These are phyloP conservation scores for Ptychoptera albimana DNA, from an alignment of 2,888 invertebrate species.

Conservation along the genomic window DNA sequence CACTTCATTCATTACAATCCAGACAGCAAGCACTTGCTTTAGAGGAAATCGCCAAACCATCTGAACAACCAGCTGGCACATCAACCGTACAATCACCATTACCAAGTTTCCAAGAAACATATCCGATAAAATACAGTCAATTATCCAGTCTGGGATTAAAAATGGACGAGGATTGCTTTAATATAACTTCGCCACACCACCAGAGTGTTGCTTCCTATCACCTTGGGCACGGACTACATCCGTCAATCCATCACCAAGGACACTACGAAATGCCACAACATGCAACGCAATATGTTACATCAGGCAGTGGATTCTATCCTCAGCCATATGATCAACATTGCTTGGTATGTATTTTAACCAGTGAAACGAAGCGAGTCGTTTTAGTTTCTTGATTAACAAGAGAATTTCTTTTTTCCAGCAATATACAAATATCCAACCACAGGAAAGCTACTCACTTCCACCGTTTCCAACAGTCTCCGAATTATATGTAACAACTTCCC, in stretches of 20 bases:
- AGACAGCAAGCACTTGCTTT: constrained; percentile 7
- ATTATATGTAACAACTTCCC: constrained; percentile 47
- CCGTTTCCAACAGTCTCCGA: constrained; percentile 54
- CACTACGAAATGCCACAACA: constrained; percentile 28
- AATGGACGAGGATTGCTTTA: constrained; percentile 77
- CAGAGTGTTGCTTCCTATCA: constrained; percentile 16
- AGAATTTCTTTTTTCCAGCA: constrained; percentile 14
- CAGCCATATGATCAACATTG: constrained; percentile 16
- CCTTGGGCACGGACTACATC: constrained; percentile 14
- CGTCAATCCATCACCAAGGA: constrained; percentile 25
- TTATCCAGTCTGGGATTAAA: constrained; percentile 51
- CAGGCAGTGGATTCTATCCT: constrained; percentile 11
- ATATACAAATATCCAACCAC: constrained; percentile 28
- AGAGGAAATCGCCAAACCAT: constrained; percentile 13
- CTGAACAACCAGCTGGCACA: constrained; percentile 15
- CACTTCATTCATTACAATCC: constrained; percentile 21
- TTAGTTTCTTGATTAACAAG: background rate
- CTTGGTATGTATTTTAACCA: constrained; percentile 19
- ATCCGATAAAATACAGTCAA: constrained; percentile 58
- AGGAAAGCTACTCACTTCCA: constrained; percentile 54
- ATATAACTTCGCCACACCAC: constrained; percentile 33
- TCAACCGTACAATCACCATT: constrained; percentile 40
- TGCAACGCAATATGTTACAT: constrained; percentile 32
- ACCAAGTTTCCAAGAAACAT: constrained; percentile 81
- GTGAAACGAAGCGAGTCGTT: no score